phyloP scores from a whole-genome alignment of 2,797 vertebrate species.

The Etheostoma nigrum region DNA sequence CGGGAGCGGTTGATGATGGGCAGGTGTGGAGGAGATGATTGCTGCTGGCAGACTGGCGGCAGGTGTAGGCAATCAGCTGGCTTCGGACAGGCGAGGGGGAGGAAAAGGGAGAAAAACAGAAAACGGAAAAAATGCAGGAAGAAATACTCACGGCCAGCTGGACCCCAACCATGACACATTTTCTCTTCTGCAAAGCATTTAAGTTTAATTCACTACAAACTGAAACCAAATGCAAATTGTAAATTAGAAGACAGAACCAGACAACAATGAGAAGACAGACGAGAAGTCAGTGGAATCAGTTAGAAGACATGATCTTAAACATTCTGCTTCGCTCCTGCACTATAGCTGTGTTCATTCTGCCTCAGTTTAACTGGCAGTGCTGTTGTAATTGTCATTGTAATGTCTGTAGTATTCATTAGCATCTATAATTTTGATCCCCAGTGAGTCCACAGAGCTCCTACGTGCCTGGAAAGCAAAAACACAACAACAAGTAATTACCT shows the following conservation, averaged over 20 bases:
- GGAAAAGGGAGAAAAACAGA: too few species aligned
- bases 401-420: constrained; percentile 23
- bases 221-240: neutral
- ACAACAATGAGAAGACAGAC: constrained; percentile 6
- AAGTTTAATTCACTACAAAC: too few species aligned
- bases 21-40: too few species aligned
- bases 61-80: too few species aligned
- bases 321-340: neutral
- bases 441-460: neutral
- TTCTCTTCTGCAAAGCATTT: too few species aligned
- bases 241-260: neutral
- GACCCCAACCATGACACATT: too few species aligned
- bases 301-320: neutral
- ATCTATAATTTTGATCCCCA: constrained; percentile 18
- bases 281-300: neutral
- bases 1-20: too few species aligned
- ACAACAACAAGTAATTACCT: neutral
- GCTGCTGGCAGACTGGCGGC: too few species aligned
- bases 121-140: too few species aligned
- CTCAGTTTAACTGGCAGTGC: constrained; percentile 1
- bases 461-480: neutral
- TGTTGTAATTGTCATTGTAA: constrained; percentile 15
- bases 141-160: too few species aligned
- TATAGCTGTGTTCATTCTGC: neutral
- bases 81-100: too few species aligned